A percentile compares a stretch with the other conserved stretches of the same genome.
Conservation (phyloP, 2,888 invertebrate species). For the Yponomeuta plumbellus region DNA sequence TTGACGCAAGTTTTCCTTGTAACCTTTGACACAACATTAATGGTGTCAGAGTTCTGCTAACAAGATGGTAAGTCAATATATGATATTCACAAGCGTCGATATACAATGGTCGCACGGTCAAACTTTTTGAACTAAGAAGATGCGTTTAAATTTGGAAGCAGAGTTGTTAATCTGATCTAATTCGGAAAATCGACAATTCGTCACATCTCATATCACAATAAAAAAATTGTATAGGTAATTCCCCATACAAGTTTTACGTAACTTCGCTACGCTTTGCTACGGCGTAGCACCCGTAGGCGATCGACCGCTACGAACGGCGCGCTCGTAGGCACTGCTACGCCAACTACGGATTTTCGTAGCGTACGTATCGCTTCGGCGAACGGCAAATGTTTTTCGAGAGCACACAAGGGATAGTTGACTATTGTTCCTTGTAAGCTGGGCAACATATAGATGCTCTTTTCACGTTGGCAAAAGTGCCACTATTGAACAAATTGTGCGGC, state of each 20-base stretch:
- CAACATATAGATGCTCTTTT: not conserved
- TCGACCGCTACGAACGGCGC: slow-evolving; percentile 49
- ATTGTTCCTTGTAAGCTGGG: not conserved
- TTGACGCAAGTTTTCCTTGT: not conserved
- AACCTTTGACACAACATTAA: no score
- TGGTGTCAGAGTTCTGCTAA: no score
- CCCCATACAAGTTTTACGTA: not conserved
- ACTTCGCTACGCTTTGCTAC: not conserved
- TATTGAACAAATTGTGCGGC: no score
- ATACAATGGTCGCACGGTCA: no score
- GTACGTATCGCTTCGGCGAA: not conserved
- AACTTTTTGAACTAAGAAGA: no score
- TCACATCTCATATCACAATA: not conserved
- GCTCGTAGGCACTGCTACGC: slow-evolving; percentile 65
- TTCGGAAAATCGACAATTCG: not conserved
- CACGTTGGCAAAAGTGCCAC: no score
- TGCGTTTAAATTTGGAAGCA: no score
- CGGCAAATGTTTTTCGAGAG: slow-evolving; percentile 1
- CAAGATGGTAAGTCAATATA: no score
- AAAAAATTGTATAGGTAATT: not conserved
- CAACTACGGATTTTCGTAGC: slow-evolving; percentile 34
- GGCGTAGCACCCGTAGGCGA: slow-evolving; percentile 36
- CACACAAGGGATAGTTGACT: not conserved
- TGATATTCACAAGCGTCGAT: no score
- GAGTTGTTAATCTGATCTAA: not conserved